Conservation (phyloP, 1,140 invertebrate genomes). For the Penaeus vannamei region DNA sequence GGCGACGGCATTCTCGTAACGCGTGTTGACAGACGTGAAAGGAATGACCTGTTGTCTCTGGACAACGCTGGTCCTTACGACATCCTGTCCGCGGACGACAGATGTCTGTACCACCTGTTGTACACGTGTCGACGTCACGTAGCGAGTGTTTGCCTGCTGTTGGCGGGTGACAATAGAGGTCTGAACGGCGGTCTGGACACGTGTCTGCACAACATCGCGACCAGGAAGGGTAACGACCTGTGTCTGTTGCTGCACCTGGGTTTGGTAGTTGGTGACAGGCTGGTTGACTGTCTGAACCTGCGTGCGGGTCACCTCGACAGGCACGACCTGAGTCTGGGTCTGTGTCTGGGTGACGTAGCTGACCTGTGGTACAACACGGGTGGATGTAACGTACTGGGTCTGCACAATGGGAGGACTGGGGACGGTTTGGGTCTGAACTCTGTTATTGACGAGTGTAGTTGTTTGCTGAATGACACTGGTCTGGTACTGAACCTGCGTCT, state of each 20-base stretch:
- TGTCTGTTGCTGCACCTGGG: slow-evolving; percentile 42
- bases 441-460: slow-evolving; percentile 21
- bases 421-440: slow-evolving; percentile 50
- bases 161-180: slow-evolving; percentile 51
- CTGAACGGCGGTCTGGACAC: slow-evolving; percentile 41
- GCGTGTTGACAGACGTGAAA: slow-evolving; percentile 54
- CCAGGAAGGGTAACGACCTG: slow-evolving; percentile 50
- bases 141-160: slow-evolving; percentile 48
- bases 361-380: slow-evolving; percentile 53
- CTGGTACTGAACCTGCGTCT: slow-evolving; percentile 52
- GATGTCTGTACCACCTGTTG: slow-evolving; percentile 48
- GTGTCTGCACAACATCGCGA: slow-evolving; percentile 40
- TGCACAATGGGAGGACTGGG: slow-evolving; percentile 47
- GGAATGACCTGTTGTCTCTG: slow-evolving; percentile 52
- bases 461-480: slow-evolving; percentile 56
- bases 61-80: slow-evolving; percentile 35
- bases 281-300: slow-evolving; percentile 53
- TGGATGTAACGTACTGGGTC: slow-evolving; percentile 40
- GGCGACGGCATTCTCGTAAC: slow-evolving; percentile 26
- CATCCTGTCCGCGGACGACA: slow-evolving; percentile 35
- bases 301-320: slow-evolving; percentile 58
- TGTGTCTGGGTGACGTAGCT: slow-evolving; percentile 55
- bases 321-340: slow-evolving; percentile 51
- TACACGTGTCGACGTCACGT: slow-evolving; percentile 34
- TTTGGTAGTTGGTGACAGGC: slow-evolving; percentile 48